phyloP scores from a whole-genome alignment of 2,888 invertebrate genomes.

The Rugalucina vietnamica region DNA sequence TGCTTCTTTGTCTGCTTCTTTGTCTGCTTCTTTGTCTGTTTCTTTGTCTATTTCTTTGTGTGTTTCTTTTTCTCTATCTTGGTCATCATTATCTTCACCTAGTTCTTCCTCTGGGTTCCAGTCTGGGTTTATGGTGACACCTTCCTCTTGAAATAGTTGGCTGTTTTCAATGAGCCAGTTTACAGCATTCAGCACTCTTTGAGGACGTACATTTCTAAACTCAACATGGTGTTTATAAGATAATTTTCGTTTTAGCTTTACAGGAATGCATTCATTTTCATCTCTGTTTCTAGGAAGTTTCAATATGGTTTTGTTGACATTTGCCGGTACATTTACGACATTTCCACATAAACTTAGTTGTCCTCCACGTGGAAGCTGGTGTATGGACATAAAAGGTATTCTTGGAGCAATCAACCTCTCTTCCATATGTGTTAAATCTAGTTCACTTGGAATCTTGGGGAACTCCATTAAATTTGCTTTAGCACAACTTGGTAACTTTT shows the following conservation, averaged over 20 bases:
- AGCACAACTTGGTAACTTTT: slow-evolving; percentile 46
- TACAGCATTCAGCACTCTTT: neutral
- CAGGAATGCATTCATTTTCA: neutral
- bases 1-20: too few relatives aligned
- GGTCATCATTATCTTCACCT: too few relatives aligned
- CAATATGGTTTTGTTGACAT: slow-evolving; percentile 49
- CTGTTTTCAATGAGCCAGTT: slow-evolving; percentile 1
- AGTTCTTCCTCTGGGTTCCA: neutral
- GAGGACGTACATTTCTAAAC: neutral
- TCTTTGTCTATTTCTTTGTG: too few relatives aligned
- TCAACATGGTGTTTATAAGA: neutral
- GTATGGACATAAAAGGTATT: slow-evolving; percentile 81
- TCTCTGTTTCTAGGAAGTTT: neutral
- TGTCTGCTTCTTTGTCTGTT: too few relatives aligned
- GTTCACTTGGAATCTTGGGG: slow-evolving; percentile 36
- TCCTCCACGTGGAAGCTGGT: slow-evolving; percentile 70
- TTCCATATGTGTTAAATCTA: slow-evolving; percentile 70
- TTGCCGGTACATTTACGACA: slow-evolving; percentile 65
- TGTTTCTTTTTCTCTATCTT: too few relatives aligned
- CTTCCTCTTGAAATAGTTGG: neutral
- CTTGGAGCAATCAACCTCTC: slow-evolving; percentile 80
- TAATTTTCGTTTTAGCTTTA: slow-evolving; percentile 3
- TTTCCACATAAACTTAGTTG: slow-evolving; percentile 63
- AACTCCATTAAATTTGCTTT: slow-evolving; percentile 46
- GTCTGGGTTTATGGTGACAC: neutral